Percentiles rank a stretch among this genome's conserved stretches.
phyloP scores from a whole-genome alignment of 2,797 vertebrate genomes.

The Acrossocheilus fasciatus region DNA sequence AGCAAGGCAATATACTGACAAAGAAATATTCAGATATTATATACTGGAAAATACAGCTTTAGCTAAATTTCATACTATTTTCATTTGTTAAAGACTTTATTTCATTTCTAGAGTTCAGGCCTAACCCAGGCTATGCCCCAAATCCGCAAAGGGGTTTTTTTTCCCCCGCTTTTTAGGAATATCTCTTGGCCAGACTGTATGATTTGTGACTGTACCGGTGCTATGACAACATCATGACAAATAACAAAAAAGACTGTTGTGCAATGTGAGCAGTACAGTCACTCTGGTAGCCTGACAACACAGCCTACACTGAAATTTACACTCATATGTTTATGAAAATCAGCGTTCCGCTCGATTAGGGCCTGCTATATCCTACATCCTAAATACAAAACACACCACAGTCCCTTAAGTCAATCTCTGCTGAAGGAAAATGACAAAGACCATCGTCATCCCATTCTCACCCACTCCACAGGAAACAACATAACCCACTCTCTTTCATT shows the following conservation, averaged over 20 bases:
- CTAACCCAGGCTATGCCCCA: neutral
- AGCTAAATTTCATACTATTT: neutral
- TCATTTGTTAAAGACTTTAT: neutral
- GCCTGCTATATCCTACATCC: neutral
- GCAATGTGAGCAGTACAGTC: neutral
- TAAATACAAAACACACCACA: conserved; percentile 18
- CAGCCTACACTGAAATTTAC: neutral
- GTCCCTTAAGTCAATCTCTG: neutral
- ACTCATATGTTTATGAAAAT: neutral
- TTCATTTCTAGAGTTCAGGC: neutral
- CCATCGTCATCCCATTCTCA: neutral
- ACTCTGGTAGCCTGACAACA: neutral
- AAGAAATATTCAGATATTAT: neutral
- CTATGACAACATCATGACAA: neutral
- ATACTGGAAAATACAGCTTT: neutral
- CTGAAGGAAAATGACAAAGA: neutral
- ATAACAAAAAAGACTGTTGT: neutral
- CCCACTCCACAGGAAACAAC: conserved; percentile 9
- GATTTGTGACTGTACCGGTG: neutral
- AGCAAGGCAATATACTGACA: neutral
- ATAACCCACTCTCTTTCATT: conserved; percentile 15
- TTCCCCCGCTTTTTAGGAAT: neutral
- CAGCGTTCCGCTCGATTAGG: neutral
- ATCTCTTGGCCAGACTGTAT: neutral
- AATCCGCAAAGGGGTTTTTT: neutral